Base-by-base conservation (phyloP, 2,797 vertebrate genomes). In the Xyrichtys novacula region DNA sequence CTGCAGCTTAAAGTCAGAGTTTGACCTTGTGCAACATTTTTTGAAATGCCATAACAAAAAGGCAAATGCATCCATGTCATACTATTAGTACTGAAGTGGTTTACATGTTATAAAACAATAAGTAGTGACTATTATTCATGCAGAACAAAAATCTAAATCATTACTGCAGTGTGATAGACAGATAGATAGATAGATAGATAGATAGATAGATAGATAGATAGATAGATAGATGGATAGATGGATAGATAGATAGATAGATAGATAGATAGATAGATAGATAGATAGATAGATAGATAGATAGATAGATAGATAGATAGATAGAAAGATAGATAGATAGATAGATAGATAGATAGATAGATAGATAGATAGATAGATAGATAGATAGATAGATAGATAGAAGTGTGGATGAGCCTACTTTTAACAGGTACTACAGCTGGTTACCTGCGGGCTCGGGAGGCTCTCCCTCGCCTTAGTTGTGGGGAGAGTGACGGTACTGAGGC, bases 401-500 rank as follows among this genome's bases (percentile, higher is more conserved):
- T 28, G 42, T 57, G 23, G 23, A n/a, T 48, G n/a, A 71, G 54
- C 28, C 34, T 60, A 61, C 58, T 59, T 48, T 64, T 64, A 80
- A 47, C 81, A 76, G 83, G 49, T 62, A 76, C 75, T 74, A 80
- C 73, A 57, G 74, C 76, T 57, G n/a, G 77, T 97, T 99, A 98
- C 97, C 98, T 98, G 96, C 88, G 93, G 86, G 87, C 91, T 63
- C 92, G 91, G 86, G 93, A 94, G 91, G 94, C 91, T 94, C 93
- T 95, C 92, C 92, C 95, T 93, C 87, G 93, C 94, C 95, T 96
- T 95, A 98, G 93, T 96, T 97, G 96, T 96, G 96, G 94, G 96
- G 94, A 95, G 93, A 95, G 93, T 95, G 96, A 88, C 96, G 96
- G 91, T 98, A 98, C 85, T 96, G 97, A 95, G 95, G 95, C 96